Percentiles rank a stretch among this genome's conserved stretches.
These are phyloP conservation scores for Ceratothoa steindachneri DNA, from an alignment of 2,888 invertebrate species.

Conservation along the genomic window DNA sequence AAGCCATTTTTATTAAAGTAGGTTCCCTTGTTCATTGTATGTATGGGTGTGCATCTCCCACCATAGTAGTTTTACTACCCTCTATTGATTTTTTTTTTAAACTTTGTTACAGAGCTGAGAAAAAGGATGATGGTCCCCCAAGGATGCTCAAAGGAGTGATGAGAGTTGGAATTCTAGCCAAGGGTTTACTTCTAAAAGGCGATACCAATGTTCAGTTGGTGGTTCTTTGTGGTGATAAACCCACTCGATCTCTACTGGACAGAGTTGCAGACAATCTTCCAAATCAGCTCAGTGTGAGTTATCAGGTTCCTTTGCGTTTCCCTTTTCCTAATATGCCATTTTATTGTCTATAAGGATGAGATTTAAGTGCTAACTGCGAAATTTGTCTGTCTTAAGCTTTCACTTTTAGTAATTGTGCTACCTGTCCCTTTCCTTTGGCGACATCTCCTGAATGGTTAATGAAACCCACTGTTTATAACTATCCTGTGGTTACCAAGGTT, in stretches of 20 bases:
- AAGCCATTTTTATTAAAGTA: no score
- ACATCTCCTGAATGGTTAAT: no score
- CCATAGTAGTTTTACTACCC: no score
- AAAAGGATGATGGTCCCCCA: constrained; percentile 57
- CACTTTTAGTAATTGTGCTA: no score
- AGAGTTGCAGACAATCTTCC: constrained; percentile 81
- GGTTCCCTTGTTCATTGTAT: no score
- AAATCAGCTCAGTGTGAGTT: constrained; percentile 64
- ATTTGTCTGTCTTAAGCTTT: no score
- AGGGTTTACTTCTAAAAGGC: constrained; percentile 81
- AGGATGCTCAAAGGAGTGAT: constrained; percentile 91
- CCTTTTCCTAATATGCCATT: constrained; percentile 8
- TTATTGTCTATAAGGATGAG: background rate
- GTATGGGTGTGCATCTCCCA: no score
- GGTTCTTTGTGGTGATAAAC: constrained; percentile 90
- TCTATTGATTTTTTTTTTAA: no score
- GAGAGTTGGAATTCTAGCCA: constrained; percentile 88
- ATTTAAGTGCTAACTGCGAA: background rate
- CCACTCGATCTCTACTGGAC: constrained; percentile 77
- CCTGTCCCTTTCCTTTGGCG: no score
- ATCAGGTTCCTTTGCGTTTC: background rate
- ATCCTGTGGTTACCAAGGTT: no score
- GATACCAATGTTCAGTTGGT: constrained; percentile 88
- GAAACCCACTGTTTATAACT: no score
- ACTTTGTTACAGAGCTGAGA: constrained; percentile 63